phyloP scores from a whole-genome alignment of 2,113 vertebrate species.

The Rousettus leschenaultii region DNA sequence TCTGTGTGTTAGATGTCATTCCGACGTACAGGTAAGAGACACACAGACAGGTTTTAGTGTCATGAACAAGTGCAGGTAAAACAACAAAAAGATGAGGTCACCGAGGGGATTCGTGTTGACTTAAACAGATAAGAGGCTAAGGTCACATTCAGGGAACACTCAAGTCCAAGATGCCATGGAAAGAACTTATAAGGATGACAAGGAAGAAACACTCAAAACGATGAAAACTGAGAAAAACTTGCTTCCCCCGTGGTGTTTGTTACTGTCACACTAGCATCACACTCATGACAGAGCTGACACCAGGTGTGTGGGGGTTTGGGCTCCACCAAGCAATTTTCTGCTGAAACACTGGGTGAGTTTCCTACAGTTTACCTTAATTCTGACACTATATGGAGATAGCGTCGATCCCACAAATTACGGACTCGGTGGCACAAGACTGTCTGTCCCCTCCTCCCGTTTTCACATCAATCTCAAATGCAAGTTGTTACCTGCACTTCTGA shows the following conservation, averaged over 20 bases:
- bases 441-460: neutral
- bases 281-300: neutral
- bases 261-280: neutral
- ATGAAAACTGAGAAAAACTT: neutral
- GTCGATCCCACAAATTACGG: neutral
- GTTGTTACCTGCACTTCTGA: neutral
- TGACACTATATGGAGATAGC: neutral
- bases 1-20: neutral
- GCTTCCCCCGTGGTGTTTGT: neutral
- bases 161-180: neutral
- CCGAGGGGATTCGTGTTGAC: neutral
- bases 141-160: neutral
- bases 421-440: neutral
- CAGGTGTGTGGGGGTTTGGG: neutral
- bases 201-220: neutral
- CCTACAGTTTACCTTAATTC: neutral
- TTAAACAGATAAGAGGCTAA: neutral
- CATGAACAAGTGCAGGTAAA: neutral
- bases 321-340: neutral
- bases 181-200: neutral
- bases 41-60: neutral
- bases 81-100: neutral
- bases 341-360: neutral
- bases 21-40: neutral
- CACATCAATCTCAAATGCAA: neutral